Evolutionary conservation across 2,113 vertebrate genomes (phyloP).

Genomic region (Lanius collurio): DNA sequence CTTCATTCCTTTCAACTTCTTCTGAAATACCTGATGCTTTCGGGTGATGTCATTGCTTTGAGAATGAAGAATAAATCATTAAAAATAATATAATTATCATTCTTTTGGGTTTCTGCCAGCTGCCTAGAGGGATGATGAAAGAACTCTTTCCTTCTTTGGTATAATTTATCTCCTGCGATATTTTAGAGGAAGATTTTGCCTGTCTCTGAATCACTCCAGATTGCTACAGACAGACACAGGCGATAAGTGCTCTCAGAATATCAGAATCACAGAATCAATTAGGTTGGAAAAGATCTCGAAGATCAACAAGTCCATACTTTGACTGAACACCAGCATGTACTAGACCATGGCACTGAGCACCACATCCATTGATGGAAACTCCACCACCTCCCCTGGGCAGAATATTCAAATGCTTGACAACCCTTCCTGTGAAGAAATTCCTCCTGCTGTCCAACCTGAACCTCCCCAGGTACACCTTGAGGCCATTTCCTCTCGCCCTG

Average conservation of each 20-base stretch:
- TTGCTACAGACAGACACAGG: not conserved
- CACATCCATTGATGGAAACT: not conserved
- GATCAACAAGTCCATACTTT: not conserved
- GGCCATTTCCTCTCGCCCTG: not conserved
- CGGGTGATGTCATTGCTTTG: not conserved
- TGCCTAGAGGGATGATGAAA: not conserved
- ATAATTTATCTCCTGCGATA: not conserved
- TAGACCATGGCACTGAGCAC: not conserved
- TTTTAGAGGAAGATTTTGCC: not conserved
- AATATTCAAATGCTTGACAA: not conserved
- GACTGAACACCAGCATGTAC: not conserved
- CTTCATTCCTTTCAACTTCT: not conserved
- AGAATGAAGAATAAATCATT: not conserved
- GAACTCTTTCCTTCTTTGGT: not conserved
- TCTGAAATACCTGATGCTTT: not conserved
- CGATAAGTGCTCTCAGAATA: not conserved
- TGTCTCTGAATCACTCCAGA: not conserved
- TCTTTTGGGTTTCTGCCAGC: not conserved
- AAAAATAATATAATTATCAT: not conserved
- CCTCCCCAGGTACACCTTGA: not conserved
- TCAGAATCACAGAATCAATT: not conserved
- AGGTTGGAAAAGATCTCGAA: not conserved
- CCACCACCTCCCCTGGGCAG: not conserved
- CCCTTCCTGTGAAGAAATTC: not conserved
- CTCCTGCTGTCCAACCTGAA: not conserved